These are phyloP conservation scores for Microctenopoma steveboyesi DNA, from an alignment of 2,797 vertebrate species.

Conservation along the genomic window DNA sequence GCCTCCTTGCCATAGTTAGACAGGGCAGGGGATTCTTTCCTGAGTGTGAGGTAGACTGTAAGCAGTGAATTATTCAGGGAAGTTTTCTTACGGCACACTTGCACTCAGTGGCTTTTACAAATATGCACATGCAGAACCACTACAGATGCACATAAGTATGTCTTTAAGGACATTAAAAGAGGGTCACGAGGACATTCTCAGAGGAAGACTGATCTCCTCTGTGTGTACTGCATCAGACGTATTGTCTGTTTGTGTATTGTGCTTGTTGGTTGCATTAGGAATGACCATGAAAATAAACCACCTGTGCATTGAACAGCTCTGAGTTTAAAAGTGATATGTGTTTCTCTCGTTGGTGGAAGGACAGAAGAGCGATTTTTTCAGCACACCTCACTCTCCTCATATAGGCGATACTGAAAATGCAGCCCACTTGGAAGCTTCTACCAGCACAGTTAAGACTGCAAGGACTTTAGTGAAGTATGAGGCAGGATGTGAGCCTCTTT, in stretches of 20 bases:
- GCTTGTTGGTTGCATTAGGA: slow-evolving; percentile 5
- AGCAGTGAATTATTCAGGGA: slow-evolving; percentile 80
- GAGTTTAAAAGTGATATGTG: slow-evolving; percentile 20
- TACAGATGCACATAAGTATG: slow-evolving; percentile 23
- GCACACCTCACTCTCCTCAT: neutral
- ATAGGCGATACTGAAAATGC: slow-evolving; percentile 17
- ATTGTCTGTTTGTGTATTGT: slow-evolving; percentile 15
- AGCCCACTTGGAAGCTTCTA: neutral
- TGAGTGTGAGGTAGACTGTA: slow-evolving; percentile 65
- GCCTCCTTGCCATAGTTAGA: slow-evolving; percentile 73
- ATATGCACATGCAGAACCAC: slow-evolving; percentile 28
- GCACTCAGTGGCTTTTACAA: slow-evolving; percentile 47
- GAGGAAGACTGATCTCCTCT: slow-evolving; percentile 44
- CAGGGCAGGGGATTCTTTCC: slow-evolving; percentile 52
- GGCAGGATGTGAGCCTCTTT: slow-evolving; percentile 2
- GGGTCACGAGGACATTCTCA: slow-evolving; percentile 25
- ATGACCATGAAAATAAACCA: slow-evolving; percentile 18
- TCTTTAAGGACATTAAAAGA: slow-evolving; percentile 30
- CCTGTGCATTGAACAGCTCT: slow-evolving; percentile 14
- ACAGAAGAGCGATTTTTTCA: slow-evolving; percentile 21
- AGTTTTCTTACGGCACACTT: slow-evolving; percentile 65
- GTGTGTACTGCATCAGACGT: neutral
- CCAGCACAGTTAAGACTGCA: slow-evolving; percentile 2
- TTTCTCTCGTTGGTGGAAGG: slow-evolving; percentile 14
- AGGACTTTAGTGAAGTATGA: slow-evolving; percentile 30